A percentile compares a stretch with the other conserved stretches of the same genome.
phyloP scores from a whole-genome alignment of 1,140 invertebrate genomes.

The Aphis gossypii region DNA sequence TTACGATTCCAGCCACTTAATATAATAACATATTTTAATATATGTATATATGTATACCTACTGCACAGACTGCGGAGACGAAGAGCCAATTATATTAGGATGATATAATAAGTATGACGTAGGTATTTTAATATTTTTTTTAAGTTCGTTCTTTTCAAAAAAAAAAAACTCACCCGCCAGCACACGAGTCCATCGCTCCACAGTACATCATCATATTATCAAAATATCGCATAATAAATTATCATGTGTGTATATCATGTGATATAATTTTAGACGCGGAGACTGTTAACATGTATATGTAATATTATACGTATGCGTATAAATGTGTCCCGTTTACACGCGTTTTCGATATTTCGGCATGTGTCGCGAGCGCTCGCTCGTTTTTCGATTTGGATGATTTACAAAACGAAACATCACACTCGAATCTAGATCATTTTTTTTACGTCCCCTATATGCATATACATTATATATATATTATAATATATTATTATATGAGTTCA shows the following conservation, averaged over 20 bases:
- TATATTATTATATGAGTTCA: neutral
- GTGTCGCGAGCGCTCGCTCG: neutral
- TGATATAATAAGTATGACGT: neutral
- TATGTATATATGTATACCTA: neutral
- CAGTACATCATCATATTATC: neutral
- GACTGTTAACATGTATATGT: neutral
- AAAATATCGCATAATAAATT: slow-evolving; percentile 31
- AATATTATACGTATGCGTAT: neutral
- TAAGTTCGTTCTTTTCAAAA: neutral
- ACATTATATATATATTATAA: neutral
- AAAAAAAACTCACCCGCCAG: neutral
- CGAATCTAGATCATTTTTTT: neutral
- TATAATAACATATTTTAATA: neutral
- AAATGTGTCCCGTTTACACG: slow-evolving; percentile 23
- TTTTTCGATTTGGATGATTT: slow-evolving; percentile 42
- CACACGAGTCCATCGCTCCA: too few relatives aligned
- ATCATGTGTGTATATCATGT: neutral
- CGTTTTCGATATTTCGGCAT: slow-evolving; percentile 26
- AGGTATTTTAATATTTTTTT: neutral
- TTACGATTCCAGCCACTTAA: slow-evolving; percentile 23
- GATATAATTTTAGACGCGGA: slow-evolving; percentile 17
- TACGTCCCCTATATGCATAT: neutral
- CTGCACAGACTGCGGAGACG: too few relatives aligned
- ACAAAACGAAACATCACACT: slow-evolving; percentile 27
- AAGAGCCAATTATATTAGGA: neutral